Base-by-base conservation (phyloP, 2,113 vertebrate species). In the Sylvietta virens region DNA sequence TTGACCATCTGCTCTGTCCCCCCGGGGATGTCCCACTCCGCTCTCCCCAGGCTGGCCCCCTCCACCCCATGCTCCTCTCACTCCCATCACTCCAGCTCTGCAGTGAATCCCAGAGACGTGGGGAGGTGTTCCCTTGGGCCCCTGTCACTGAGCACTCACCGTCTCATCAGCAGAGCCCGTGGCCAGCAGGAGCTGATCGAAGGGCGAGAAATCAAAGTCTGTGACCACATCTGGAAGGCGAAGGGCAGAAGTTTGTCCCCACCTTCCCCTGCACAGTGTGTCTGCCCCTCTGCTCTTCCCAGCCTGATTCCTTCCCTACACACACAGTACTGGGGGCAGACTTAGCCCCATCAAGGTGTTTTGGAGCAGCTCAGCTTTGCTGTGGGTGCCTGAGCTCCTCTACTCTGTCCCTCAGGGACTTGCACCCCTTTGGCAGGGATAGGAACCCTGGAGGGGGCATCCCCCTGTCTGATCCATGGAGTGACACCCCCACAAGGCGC, bases 141-240 rank as follows among this genome's bases (percentile, higher is more conserved):
- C 40, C n/a, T 1, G 11, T 28, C 60, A 23, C 30, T 0, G 1
- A 74, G 26, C 31, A 96, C 98, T 98, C 97, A 99, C 99, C 77
- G 12, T 98, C 95, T 98, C 97, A 73, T 99, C 99, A 2, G 94
- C 97, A 6, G 99, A 99, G 94, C 98, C 98, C 0, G 99, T 99
- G 31, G 98, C 99, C 98, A 99, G 95, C 50, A 99, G 97, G 82
- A 96, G 91, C 74, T 99, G 98, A 83, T 99, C 99, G 10, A 99
- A 99, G 14, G 99, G 99, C 1, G 99, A 99, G 91, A 99, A 99
- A 97, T 99, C 99, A 96, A 99, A 98, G 92, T 99, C 99, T 0
- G 98, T 99, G 95, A 99, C 97, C 83, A 98, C 95, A 96, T 99
- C 99, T 99, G 97, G 65, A 73, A 94, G 58, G 79, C 86, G 77